phyloP scores from a whole-genome alignment of 2,113 vertebrate genomes.

The Rhinolophus sinicus region DNA sequence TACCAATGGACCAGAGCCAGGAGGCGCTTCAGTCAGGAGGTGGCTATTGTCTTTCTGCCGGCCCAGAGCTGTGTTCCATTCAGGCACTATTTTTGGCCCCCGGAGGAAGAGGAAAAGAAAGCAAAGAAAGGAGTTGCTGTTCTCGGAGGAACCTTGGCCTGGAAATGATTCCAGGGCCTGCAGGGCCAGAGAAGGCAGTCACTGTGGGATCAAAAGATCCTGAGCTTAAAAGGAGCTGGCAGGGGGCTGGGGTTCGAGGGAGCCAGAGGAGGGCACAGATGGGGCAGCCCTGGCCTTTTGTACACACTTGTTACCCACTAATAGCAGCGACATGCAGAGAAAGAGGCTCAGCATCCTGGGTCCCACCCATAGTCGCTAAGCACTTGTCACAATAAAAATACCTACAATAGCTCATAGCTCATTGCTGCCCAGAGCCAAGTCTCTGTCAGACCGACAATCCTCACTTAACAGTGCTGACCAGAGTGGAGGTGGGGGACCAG shows the following conservation, averaged over 20 bases:
- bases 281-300: background rate
- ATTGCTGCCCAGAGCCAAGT: background rate
- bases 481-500: fast-evolving
- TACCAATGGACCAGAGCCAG: constrained; percentile 41
- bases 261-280: background rate
- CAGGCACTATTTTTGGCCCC: constrained; percentile 77
- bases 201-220: background rate
- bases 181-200: background rate
- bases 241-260: background rate
- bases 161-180: constrained; percentile 20
- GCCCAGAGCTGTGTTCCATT: constrained; percentile 47
- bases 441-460: background rate
- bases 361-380: background rate
- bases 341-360: background rate
- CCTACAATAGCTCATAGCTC: background rate
- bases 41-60: constrained; percentile 65
- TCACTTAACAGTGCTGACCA: background rate
- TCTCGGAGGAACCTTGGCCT: constrained; percentile 42
- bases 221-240: background rate
- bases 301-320: background rate
- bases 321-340: background rate
- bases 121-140: constrained; percentile 79
- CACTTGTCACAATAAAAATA: fast-evolving
- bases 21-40: constrained; percentile 2
- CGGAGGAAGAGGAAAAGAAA: constrained; percentile 80